Evolutionary conservation across 2,797 vertebrate genomes (phyloP).

Genomic region (Enteromius anoplus): DNA sequence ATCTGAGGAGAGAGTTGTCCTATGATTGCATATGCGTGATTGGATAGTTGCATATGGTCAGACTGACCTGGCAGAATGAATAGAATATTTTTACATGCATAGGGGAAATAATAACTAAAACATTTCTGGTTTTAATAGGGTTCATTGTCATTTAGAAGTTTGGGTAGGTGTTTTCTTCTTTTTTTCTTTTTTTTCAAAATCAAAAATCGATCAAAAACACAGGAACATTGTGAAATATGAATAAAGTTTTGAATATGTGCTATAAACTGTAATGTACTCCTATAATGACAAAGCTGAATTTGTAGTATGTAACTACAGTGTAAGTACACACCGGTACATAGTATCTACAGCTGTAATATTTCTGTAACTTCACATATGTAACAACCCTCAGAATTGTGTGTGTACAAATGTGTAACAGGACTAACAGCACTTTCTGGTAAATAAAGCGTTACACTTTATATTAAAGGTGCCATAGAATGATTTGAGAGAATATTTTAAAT

Average conservation of each 20-base stretch:
- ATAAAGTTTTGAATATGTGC: neutral
- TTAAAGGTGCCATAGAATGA: no score
- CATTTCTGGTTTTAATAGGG: neutral
- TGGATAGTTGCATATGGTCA: constrained; percentile 31
- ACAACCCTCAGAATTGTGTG: no score
- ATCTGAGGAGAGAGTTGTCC: constrained; percentile 30
- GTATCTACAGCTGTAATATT: no score
- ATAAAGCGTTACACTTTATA: no score
- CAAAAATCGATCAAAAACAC: neutral
- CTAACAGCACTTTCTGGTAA: no score
- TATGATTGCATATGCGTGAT: constrained; percentile 37
- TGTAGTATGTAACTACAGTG: no score
- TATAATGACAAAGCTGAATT: neutral
- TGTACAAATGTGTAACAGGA: no score
- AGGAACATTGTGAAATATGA: neutral
- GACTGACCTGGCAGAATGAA: constrained; percentile 4
- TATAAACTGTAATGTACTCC: neutral
- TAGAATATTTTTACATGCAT: neutral
- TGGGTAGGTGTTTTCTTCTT: neutral
- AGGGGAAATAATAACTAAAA: neutral
- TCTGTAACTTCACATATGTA: no score
- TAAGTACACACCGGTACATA: no score
- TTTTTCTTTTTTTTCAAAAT: no score
- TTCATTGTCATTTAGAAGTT: neutral
- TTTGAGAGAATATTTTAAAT: no score